Percentiles rank a stretch among this genome's conserved stretches.
Conservation (phyloP, 1,140 invertebrate genomes). For the Lucilia sericata region DNA sequence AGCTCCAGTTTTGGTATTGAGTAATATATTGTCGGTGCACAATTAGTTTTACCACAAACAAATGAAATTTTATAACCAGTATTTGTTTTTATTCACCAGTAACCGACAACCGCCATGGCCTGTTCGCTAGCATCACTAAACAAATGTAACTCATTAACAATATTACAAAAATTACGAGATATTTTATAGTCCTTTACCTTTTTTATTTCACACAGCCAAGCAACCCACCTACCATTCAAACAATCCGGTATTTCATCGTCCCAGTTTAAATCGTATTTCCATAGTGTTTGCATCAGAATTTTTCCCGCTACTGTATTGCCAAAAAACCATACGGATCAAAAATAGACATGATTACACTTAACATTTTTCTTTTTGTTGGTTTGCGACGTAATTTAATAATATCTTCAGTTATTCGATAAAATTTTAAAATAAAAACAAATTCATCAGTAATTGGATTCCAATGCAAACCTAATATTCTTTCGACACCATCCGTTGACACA, state of each 20-base stretch:
- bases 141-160: neutral
- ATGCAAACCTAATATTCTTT: constrained; percentile 47
- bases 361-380: constrained; percentile 56
- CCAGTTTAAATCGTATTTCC: constrained; percentile 49
- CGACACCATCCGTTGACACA: neutral
- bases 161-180: neutral
- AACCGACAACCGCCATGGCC: constrained; percentile 39
- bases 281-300: constrained; percentile 65
- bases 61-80: too few relatives aligned
- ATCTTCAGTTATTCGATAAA: constrained; percentile 25
- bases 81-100: constrained; percentile 24
- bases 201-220: neutral
- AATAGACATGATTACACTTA: constrained; percentile 57
- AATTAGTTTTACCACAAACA: constrained; percentile 52
- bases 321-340: constrained; percentile 66
- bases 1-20: constrained; percentile 65
- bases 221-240: constrained; percentile 8
- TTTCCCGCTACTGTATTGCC: constrained; percentile 58
- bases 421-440: constrained; percentile 46
- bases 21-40: constrained; percentile 55
- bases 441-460: constrained; percentile 46
- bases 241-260: constrained; percentile 18
- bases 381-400: constrained; percentile 39
- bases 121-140: constrained; percentile 38
- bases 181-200: constrained; percentile 4